Conservation (phyloP, 2,113 vertebrate species). For the Larimichthys crocea region DNA sequence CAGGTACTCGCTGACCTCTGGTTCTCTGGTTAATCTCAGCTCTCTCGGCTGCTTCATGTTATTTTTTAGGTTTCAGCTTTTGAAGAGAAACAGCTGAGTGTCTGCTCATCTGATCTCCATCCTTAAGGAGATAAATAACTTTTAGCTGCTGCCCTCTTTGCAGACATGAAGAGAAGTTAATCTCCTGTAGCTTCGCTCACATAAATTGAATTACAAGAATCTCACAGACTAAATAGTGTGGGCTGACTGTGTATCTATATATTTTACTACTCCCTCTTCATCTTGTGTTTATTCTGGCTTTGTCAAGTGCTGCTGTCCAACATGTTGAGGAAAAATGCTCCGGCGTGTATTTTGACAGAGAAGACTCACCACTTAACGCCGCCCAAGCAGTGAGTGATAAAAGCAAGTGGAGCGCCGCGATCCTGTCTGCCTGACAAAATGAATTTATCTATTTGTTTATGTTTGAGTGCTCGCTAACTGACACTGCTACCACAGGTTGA, state of each 20-base stretch:
- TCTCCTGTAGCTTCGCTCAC: constrained; percentile 10
- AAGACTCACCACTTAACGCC: constrained; percentile 42
- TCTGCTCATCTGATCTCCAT: constrained; percentile 4
- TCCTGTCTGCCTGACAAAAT: constrained; percentile 58
- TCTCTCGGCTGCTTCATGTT: not conserved
- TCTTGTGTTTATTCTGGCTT: constrained; percentile 67
- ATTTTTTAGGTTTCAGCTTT: not conserved
- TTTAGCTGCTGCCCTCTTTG: constrained; percentile 15
- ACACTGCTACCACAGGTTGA: constrained; percentile 54
- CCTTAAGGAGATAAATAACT: constrained; percentile 5
- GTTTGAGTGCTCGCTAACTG: constrained; percentile 44
- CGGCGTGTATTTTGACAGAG: constrained; percentile 51
- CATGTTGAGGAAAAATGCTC: constrained; percentile 38
- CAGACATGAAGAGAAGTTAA: constrained; percentile 15
- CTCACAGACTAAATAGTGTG: constrained; percentile 51
- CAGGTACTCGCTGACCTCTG: not conserved
- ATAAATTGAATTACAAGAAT: constrained; percentile 36
- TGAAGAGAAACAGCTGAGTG: not conserved
- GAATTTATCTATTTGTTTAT: constrained; percentile 74
- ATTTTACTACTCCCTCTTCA: constrained; percentile 58
- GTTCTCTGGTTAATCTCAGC: not conserved
- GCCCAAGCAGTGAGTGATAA: constrained; percentile 52
- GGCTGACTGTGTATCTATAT: constrained; percentile 52
- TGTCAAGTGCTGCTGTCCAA: constrained; percentile 19
- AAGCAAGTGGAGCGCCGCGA: constrained; percentile 63